Evolutionary conservation across 1,140 invertebrate species (phyloP).

Genomic region (Steinernema feltiae): DNA sequence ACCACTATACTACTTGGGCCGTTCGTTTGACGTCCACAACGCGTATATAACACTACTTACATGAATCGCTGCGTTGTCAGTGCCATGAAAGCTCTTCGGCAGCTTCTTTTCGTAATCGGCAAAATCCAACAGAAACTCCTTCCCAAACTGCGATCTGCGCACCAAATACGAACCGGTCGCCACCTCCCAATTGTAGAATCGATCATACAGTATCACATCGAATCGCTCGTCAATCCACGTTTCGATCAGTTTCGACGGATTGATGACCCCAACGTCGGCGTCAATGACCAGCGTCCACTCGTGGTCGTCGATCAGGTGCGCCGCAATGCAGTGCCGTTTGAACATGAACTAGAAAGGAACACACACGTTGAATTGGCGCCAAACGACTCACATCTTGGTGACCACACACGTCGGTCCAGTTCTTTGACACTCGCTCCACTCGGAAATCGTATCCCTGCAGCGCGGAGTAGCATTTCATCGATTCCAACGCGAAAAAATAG

Average conservation of each 20-base stretch:
- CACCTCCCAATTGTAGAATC: slow-evolving; percentile 18
- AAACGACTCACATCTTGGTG: neutral
- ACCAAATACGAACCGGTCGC: slow-evolving; percentile 10
- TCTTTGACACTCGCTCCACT: neutral
- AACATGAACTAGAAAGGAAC: slow-evolving; percentile 12
- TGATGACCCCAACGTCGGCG: slow-evolving; percentile 12
- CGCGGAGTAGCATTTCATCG: slow-evolving; percentile 14
- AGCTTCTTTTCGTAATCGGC: slow-evolving; percentile 4
- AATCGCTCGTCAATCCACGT: neutral
- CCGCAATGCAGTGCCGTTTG: slow-evolving; percentile 7
- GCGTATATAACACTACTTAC: neutral
- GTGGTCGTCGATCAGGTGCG: slow-evolving; percentile 4
- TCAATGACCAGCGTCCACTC: slow-evolving; percentile 14
- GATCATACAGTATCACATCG: neutral
- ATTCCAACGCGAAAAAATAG: slow-evolving; percentile 3
- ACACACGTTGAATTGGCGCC: neutral
- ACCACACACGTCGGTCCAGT: neutral
- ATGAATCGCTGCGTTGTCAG: slow-evolving; percentile 3
- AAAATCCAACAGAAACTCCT: neutral
- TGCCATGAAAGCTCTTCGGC: slow-evolving; percentile 15
- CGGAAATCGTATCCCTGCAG: slow-evolving; percentile 2
- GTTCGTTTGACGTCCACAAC: no score
- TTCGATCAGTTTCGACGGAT: slow-evolving; percentile 10
- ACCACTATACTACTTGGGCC: slow-evolving; percentile 49
- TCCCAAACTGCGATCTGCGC: neutral